These are phyloP conservation scores for Stenichneumon culpator DNA, from an alignment of 2,888 invertebrate genomes.

Conservation along the genomic window DNA sequence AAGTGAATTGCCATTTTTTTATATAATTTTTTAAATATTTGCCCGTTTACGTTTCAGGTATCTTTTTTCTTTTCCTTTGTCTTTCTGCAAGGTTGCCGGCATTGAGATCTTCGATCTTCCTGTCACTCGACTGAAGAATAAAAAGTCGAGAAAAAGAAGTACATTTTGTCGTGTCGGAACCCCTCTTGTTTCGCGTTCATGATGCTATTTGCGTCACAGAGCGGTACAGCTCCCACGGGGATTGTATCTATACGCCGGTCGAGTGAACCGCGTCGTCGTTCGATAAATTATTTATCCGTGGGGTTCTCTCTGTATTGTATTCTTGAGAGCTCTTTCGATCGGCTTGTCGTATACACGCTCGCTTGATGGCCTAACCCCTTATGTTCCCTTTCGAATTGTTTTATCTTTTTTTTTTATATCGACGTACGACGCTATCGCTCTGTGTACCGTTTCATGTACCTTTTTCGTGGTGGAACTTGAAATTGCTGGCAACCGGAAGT, in stretches of 20 bases:
- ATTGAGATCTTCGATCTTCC: slow-evolving; percentile 10
- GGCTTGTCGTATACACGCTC: slow-evolving; percentile 21
- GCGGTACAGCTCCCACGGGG: slow-evolving; percentile 37
- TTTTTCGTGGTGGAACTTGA: not conserved
- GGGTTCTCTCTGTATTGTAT: slow-evolving; percentile 8
- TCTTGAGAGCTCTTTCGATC: slow-evolving; percentile 27
- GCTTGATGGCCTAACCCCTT: not conserved
- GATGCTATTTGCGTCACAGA: slow-evolving; percentile 27
- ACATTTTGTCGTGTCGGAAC: not conserved
- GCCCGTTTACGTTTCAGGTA: not conserved
- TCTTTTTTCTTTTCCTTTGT: not conserved
- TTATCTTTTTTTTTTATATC: not conserved
- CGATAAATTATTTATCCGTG: slow-evolving; percentile 44
- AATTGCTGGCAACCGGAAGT: not conserved
- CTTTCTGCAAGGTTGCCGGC: not conserved
- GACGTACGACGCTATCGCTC: not conserved
- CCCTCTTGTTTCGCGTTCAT: slow-evolving; percentile 10
- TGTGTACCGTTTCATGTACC: not conserved
- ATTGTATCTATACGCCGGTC: slow-evolving; percentile 9
- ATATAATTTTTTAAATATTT: not conserved
- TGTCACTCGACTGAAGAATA: not conserved
- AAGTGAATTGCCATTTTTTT: slow-evolving; percentile 1
- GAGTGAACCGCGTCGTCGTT: not conserved
- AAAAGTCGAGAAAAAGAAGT: not conserved
- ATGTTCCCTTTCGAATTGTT: not conserved